Evolutionary conservation across 2,797 vertebrate species (phyloP).

Genomic region (Acanthurus leucopareius): DNA sequence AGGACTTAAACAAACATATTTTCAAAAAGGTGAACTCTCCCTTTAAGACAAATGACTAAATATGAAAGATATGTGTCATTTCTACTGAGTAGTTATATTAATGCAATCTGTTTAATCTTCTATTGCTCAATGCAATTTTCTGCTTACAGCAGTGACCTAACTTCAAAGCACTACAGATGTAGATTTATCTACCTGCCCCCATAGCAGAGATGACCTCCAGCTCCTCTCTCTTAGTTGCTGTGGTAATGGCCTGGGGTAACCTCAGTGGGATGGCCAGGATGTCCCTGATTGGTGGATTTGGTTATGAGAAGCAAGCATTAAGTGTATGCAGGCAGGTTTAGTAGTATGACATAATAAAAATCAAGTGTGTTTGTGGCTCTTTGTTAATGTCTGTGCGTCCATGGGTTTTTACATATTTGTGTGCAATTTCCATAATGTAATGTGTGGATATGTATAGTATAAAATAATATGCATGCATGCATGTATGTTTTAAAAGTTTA

Average conservation of each 20-base stretch:
- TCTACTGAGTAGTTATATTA: no score
- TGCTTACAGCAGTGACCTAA: constrained; percentile 2
- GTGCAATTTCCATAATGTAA: neutral
- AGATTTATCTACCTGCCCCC: constrained; percentile 88
- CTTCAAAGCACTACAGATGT: neutral
- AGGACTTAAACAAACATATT: no score
- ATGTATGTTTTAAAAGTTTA: no score
- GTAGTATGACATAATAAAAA: neutral
- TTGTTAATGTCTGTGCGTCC: neutral
- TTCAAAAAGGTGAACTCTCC: no score
- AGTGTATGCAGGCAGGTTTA: constrained; percentile 5
- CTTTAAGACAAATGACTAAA: no score
- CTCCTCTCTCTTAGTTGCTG: constrained; percentile 88
- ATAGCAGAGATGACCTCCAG: constrained; percentile 91
- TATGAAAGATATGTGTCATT: no score
- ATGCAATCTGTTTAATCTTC: no score
- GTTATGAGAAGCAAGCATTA: constrained; percentile 47
- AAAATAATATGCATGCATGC: no score
- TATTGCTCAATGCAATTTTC: no score
- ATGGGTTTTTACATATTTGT: neutral
- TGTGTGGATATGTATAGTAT: no score
- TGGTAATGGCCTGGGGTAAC: constrained; percentile 90
- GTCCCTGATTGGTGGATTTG: constrained; percentile 85
- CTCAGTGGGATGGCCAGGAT: constrained; percentile 90
- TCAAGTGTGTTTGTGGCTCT: neutral